phyloP scores from a whole-genome alignment of 2,797 vertebrate genomes.

The Hoplostethus mediterraneus region DNA sequence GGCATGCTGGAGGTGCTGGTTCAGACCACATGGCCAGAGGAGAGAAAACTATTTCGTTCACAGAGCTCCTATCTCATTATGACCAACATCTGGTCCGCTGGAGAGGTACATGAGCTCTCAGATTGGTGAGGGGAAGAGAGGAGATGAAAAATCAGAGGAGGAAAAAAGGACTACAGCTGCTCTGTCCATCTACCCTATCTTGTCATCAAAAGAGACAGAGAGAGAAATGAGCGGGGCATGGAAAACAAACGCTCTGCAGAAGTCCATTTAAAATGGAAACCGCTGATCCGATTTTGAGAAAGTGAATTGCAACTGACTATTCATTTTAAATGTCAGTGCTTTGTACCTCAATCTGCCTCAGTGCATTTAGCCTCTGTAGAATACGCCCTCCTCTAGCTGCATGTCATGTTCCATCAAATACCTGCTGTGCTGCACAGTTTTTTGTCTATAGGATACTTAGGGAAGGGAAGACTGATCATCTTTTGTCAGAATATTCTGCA shows the following conservation, averaged over 20 bases:
- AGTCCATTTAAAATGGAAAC: slow-evolving; percentile 9
- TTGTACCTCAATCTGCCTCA: background rate
- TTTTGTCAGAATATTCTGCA: background rate
- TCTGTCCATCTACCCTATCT: background rate
- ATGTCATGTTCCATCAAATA: slow-evolving; percentile 10
- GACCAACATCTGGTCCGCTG: background rate
- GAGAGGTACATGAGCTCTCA: slow-evolving; percentile 5
- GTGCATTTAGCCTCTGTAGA: slow-evolving; percentile 10
- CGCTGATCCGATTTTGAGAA: slow-evolving; percentile 16
- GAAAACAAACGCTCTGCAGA: slow-evolving; percentile 9
- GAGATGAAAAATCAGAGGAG: background rate
- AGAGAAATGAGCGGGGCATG: background rate
- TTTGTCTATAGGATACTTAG: background rate
- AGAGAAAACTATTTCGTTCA: background rate
- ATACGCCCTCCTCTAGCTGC: background rate
- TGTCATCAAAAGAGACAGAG: background rate
- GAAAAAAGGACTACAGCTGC: background rate
- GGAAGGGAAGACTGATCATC: background rate
- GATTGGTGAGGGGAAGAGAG: slow-evolving; percentile 5
- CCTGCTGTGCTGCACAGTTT: background rate
- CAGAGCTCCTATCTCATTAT: slow-evolving; percentile 4
- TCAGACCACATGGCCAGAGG: background rate
- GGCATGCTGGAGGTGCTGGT: background rate
- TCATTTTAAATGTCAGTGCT: slow-evolving; percentile 28
- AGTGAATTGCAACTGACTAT: slow-evolving; percentile 11